A percentile compares a stretch with the other conserved stretches of the same genome.
phyloP scores from a whole-genome alignment of 2,113 vertebrate species.

The Pycnonotus jocosus region DNA sequence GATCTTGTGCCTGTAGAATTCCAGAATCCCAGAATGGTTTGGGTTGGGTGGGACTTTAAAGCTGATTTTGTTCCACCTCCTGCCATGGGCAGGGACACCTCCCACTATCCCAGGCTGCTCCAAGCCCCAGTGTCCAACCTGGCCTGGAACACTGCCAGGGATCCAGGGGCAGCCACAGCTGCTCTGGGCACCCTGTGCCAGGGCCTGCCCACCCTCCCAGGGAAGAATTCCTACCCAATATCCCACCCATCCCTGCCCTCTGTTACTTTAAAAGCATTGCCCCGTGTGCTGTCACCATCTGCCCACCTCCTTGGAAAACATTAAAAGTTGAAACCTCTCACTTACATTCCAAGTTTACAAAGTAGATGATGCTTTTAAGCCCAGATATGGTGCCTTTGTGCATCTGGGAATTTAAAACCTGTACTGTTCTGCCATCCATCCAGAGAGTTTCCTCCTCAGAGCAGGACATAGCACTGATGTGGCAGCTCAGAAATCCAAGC shows the following conservation, averaged over 20 bases:
- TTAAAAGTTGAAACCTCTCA: background rate
- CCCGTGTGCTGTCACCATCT: background rate
- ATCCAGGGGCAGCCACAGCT: background rate
- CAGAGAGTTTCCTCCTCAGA: background rate
- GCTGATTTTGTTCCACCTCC: background rate
- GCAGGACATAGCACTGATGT: background rate
- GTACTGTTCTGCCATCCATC: background rate
- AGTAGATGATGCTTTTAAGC: background rate
- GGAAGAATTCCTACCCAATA: background rate
- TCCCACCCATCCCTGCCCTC: background rate
- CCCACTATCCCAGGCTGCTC: fast-evolving
- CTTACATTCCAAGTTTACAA: background rate
- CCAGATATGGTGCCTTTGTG: background rate
- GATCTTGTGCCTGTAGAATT: background rate
- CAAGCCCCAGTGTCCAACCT: fast-evolving
- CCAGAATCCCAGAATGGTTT: background rate
- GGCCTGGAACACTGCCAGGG: background rate
- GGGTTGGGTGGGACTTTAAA: background rate
- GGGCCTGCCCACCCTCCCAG: background rate
- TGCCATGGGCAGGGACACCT: background rate
- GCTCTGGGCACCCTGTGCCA: background rate
- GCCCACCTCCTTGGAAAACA: background rate
- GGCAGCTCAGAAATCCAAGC: background rate
- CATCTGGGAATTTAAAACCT: background rate
- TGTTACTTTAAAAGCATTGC: background rate